A percentile compares a stretch with the other conserved stretches of the same genome.
Conservation (phyloP, 2,113 vertebrate species). For the Chloropsis hardwickii region DNA sequence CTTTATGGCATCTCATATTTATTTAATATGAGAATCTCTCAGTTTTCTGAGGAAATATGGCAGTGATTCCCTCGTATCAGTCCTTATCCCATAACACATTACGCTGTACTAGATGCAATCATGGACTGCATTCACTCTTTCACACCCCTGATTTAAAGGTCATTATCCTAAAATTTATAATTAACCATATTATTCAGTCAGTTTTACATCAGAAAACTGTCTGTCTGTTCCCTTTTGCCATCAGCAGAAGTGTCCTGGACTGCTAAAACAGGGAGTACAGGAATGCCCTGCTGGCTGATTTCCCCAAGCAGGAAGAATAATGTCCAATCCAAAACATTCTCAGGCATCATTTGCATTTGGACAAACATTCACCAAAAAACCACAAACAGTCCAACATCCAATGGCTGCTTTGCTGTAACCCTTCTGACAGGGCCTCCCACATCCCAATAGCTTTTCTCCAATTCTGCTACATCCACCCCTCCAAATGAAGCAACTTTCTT, state of each 20-base stretch:
- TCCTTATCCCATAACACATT: not conserved
- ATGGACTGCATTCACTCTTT: not conserved
- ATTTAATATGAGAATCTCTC: not conserved
- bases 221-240: not conserved
- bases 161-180: not conserved
- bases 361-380: not conserved
- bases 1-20: not conserved
- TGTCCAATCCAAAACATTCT: not conserved
- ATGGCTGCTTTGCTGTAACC: not conserved
- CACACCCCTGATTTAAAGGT: not conserved
- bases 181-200: not conserved
- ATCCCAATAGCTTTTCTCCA: not conserved
- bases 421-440: not conserved
- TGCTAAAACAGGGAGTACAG: not conserved
- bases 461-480: not conserved
- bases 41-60: not conserved
- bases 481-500: not conserved
- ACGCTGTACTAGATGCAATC: not conserved
- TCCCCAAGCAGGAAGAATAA: not conserved
- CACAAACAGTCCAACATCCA: not conserved
- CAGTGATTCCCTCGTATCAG: not conserved
- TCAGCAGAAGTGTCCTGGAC: fast-evolving
- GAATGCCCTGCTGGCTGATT: not conserved
- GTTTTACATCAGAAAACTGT: not conserved
- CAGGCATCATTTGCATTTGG: not conserved